phyloP scores from a whole-genome alignment of 2,888 invertebrate species.

The Morpho helenor region DNA sequence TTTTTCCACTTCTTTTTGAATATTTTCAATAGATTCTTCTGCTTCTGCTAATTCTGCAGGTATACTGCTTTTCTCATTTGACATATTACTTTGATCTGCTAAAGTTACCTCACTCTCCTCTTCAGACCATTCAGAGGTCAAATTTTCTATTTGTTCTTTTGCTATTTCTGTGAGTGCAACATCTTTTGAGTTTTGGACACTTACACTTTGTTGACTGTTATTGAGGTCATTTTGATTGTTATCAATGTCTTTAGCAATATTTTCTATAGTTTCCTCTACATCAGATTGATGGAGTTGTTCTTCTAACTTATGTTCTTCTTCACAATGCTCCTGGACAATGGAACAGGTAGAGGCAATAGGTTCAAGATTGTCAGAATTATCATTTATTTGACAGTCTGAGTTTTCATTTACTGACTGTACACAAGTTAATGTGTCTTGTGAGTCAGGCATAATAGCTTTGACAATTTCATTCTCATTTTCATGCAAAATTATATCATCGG shows the following conservation, averaged over 20 bases:
- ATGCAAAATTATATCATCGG: slow-evolving; percentile 10
- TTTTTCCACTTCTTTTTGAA: slow-evolving; percentile 68
- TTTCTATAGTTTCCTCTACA: slow-evolving; percentile 28
- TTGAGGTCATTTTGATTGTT: slow-evolving; percentile 15
- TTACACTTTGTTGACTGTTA: slow-evolving; percentile 6
- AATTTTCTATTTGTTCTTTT: slow-evolving; percentile 44
- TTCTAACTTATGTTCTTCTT: slow-evolving; percentile 18
- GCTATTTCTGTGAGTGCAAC: slow-evolving; percentile 29
- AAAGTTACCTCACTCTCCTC: slow-evolving; percentile 45
- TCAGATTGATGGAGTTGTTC: slow-evolving; percentile 16
- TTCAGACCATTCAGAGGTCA: slow-evolving; percentile 63
- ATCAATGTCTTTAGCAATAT: slow-evolving; percentile 24
- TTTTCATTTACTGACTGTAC: neutral
- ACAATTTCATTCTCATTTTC: slow-evolving; percentile 1
- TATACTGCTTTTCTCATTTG: slow-evolving; percentile 11
- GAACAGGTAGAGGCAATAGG: too few species aligned
- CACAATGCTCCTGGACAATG: neutral
- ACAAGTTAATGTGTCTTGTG: neutral
- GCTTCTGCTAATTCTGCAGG: slow-evolving; percentile 36
- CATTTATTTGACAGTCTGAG: slow-evolving; percentile 1
- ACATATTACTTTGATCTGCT: slow-evolving; percentile 12
- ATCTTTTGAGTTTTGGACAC: slow-evolving; percentile 5
- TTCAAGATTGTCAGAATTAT: neutral
- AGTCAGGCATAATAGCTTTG: neutral
- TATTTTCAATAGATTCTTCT: slow-evolving; percentile 72